phyloP scores from a whole-genome alignment of 2,113 vertebrate species.

The Rutilus rutilus region DNA sequence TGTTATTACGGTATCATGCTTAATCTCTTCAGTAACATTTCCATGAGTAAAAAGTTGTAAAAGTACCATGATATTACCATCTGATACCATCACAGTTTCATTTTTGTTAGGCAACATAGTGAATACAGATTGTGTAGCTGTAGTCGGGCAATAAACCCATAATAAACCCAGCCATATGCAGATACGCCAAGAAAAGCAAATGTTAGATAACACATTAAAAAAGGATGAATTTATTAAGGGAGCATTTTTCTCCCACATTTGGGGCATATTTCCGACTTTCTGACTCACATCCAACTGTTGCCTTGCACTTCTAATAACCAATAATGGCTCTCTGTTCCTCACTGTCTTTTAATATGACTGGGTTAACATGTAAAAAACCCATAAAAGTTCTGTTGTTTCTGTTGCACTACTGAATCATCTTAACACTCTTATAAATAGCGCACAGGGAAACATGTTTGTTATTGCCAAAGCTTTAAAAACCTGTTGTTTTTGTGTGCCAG shows the following conservation, averaged over 20 bases:
- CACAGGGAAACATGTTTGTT: conserved; percentile 39
- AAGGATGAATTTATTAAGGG: background rate
- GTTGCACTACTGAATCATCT: conserved; percentile 23
- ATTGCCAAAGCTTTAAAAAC: conserved; percentile 27
- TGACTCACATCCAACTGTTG: background rate
- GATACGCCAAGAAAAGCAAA: conserved; percentile 15
- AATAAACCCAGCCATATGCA: background rate
- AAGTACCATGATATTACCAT: background rate
- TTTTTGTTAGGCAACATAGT: background rate
- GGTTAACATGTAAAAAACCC: background rate
- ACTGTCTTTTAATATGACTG: background rate
- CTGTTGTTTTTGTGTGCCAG: conserved; percentile 20
- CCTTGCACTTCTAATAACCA: background rate
- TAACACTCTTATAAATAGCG: conserved; percentile 16
- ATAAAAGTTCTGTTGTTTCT: background rate
- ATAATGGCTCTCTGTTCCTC: background rate
- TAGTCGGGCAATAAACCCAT: background rate
- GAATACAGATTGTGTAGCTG: background rate
- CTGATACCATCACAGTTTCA: background rate
- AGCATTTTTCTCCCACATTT: background rate
- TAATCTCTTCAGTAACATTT: background rate
- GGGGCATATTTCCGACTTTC: background rate
- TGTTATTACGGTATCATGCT: too few relatives aligned
- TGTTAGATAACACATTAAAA: conserved; percentile 13
- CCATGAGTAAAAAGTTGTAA: background rate